Conservation (phyloP, 1,140 invertebrate species). For the Nebria ingens region DNA sequence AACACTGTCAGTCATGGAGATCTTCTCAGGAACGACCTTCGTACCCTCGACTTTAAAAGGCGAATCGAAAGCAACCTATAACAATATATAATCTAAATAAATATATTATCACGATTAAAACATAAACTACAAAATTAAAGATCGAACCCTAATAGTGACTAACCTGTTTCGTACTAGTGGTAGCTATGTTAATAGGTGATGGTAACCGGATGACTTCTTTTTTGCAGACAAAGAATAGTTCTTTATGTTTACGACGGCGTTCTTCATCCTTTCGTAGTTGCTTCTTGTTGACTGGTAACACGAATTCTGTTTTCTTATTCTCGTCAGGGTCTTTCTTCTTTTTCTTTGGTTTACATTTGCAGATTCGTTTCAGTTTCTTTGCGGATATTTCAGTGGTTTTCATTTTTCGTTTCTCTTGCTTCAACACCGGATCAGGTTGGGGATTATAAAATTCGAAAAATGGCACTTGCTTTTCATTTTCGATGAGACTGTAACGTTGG, state of each 20-base stretch:
- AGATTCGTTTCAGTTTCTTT: not conserved
- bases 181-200: not conserved
- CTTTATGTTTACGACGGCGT: not conserved
- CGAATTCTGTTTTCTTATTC: not conserved
- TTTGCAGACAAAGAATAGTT: not conserved
- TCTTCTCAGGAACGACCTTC: constrained; percentile 24
- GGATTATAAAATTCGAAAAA: constrained; percentile 1
- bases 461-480: not conserved
- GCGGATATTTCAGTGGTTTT: not conserved
- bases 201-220: not conserved
- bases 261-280: not conserved
- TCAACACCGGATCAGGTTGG: not conserved
- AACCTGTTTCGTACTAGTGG: not conserved
- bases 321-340: not conserved
- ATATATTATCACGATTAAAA: not conserved
- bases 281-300: not conserved
- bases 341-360: not conserved
- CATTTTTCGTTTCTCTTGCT: not conserved
- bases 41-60: constrained; percentile 11
- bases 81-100: not conserved
- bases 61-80: not conserved
- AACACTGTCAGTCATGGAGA: constrained; percentile 21
- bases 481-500: not conserved
- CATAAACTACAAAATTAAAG: not conserved
- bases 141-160: not conserved